A percentile compares a stretch with the other conserved stretches of the same genome.
Evolutionary conservation across 2,888 invertebrate genomes (phyloP).

Genomic region (Drosophila picticornis): DNA sequence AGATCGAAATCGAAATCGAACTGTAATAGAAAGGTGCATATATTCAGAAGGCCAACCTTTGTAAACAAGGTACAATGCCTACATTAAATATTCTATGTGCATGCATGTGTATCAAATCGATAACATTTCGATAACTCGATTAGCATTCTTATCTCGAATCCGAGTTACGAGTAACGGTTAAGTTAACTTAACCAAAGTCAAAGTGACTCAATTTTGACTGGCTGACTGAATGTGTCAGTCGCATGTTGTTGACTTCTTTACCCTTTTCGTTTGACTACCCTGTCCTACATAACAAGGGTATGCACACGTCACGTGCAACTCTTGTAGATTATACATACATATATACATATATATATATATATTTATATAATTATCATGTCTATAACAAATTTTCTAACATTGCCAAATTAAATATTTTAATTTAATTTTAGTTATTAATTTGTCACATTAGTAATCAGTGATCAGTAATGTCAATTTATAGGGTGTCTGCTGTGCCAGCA

Average conservation of each 20-base stretch:
- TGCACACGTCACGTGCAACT: background rate
- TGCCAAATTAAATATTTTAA: background rate
- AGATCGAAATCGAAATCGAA: background rate
- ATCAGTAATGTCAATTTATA: background rate
- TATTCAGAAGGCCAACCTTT: background rate
- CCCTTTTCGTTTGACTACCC: conserved; percentile 22
- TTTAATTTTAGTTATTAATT: background rate
- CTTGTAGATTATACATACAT: background rate
- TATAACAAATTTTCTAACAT: background rate
- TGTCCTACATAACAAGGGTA: background rate
- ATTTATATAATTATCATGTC: background rate
- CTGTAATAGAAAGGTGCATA: background rate
- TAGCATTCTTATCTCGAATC: conserved; percentile 14
- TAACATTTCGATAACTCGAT: conserved; percentile 9
- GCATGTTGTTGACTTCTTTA: conserved; percentile 39
- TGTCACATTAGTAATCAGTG: background rate
- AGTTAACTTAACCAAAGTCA: conserved; percentile 20
- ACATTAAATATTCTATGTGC: background rate
- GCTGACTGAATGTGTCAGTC: conserved; percentile 47
- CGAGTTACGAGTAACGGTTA: conserved; percentile 1
- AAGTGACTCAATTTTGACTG: conserved; percentile 33
- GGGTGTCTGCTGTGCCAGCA: conserved; percentile 4
- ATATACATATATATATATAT: too few relatives aligned
- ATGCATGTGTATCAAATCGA: background rate
- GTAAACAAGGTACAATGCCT: background rate